Percentiles rank a stretch among this genome's conserved stretches.
phyloP scores from a whole-genome alignment of 2,113 vertebrate species.

The Platichthys flesus region DNA sequence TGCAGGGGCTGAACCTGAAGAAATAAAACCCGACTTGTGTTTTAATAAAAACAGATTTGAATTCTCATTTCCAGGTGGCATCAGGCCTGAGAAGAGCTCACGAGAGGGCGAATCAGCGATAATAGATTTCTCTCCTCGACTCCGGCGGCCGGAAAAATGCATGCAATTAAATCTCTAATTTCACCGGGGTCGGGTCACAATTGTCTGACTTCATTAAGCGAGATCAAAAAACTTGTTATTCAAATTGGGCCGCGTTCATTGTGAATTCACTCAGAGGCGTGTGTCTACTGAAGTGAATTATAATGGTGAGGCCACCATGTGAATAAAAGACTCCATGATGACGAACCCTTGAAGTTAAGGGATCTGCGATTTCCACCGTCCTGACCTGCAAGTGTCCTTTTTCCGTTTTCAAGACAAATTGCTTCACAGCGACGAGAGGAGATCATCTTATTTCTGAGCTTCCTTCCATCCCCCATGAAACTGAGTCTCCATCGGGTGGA shows the following conservation, averaged over 20 bases:
- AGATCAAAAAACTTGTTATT: constrained; percentile 44
- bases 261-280: no score
- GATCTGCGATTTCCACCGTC: no score
- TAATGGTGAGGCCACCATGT: background rate
- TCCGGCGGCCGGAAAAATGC: constrained; percentile 53
- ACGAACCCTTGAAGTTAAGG: background rate
- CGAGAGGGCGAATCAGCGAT: constrained; percentile 34
- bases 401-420: no score
- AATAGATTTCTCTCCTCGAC: constrained; percentile 52
- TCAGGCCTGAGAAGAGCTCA: constrained; percentile 22
- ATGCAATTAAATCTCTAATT: constrained; percentile 74
- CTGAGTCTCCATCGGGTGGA: no score
- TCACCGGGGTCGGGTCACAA: constrained; percentile 52
- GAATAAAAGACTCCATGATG: background rate
- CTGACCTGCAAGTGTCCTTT: no score
- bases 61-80: constrained; percentile 6
- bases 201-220: constrained; percentile 62
- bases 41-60: background rate
- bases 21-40: no score
- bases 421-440: no score
- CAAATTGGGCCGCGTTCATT: background rate
- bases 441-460: no score
- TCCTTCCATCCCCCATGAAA: no score
- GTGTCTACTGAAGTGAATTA: background rate
- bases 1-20: no score